phyloP scores from a whole-genome alignment of 2,797 vertebrate species.

The Phalloptychus januarius region DNA sequence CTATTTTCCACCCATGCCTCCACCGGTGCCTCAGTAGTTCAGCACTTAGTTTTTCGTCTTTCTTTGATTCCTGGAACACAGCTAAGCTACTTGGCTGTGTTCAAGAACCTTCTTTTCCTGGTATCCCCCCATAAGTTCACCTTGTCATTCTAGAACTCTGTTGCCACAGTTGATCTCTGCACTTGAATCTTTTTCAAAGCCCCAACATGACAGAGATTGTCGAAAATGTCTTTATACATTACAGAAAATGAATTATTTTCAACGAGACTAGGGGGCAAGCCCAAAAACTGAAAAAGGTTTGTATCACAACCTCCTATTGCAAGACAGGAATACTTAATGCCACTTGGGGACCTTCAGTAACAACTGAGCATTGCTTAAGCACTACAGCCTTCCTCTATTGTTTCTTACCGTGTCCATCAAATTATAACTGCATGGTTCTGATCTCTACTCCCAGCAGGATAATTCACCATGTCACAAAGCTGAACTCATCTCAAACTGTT shows the following conservation, averaged over 20 bases:
- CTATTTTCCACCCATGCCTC: not conserved
- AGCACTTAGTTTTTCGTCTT: not conserved
- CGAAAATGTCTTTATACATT: not conserved
- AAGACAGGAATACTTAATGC: not conserved
- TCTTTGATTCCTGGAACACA: too few relatives aligned
- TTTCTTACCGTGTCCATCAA: not conserved
- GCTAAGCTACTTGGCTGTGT: too few relatives aligned
- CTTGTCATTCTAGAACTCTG: too few relatives aligned
- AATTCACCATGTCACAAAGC: not conserved
- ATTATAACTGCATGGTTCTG: not conserved
- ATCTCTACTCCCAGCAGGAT: not conserved
- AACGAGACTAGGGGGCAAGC: not conserved
- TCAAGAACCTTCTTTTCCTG: not conserved
- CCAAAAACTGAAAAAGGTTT: not conserved
- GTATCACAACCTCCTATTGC: not conserved
- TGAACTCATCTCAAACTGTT: not conserved
- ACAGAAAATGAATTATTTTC: not conserved
- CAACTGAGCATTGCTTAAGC: not conserved
- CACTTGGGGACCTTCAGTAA: not conserved
- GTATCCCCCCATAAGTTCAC: not conserved
- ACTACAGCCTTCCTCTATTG: not conserved
- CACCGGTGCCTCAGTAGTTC: not conserved
- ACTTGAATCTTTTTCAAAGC: not conserved
- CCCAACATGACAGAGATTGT: not conserved
- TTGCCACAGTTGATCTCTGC: not conserved